Conservation (phyloP, 2,888 invertebrate genomes). For the Agrotis exclamationis region DNA sequence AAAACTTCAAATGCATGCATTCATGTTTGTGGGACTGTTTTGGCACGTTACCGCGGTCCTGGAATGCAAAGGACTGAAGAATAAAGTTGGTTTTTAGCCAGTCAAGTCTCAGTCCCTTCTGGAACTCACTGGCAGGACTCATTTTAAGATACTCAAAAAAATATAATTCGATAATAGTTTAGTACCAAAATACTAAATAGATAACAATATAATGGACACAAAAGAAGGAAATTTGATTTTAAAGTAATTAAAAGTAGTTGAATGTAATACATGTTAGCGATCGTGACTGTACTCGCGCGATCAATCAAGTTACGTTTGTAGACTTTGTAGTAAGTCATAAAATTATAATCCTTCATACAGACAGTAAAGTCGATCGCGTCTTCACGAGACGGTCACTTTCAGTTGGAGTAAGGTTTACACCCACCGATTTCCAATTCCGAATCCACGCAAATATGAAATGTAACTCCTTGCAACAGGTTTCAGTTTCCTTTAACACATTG, state of each 20-base stretch:
- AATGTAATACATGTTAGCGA: background rate
- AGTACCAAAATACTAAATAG: no score
- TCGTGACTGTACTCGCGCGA: background rate
- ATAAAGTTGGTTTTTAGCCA: no score
- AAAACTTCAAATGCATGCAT: no score
- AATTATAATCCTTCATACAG: no score
- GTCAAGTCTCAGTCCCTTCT: no score
- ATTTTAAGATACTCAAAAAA: no score
- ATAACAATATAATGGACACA: no score
- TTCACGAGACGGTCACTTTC: background rate
- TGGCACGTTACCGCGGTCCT: no score
- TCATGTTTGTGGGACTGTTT: no score
- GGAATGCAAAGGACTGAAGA: no score
- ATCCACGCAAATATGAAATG: background rate
- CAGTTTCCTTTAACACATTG: conserved; percentile 1
- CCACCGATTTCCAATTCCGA: background rate
- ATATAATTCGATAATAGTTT: no score
- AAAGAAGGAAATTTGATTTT: background rate
- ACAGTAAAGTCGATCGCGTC: conserved; percentile 3
- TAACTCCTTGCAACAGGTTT: background rate
- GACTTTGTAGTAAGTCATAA: background rate
- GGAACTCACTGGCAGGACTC: no score
- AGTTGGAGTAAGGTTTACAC: background rate
- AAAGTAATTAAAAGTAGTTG: background rate
- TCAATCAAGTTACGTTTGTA: background rate